phyloP scores from a whole-genome alignment of 2,797 vertebrate species.

The Pampus argenteus region DNA sequence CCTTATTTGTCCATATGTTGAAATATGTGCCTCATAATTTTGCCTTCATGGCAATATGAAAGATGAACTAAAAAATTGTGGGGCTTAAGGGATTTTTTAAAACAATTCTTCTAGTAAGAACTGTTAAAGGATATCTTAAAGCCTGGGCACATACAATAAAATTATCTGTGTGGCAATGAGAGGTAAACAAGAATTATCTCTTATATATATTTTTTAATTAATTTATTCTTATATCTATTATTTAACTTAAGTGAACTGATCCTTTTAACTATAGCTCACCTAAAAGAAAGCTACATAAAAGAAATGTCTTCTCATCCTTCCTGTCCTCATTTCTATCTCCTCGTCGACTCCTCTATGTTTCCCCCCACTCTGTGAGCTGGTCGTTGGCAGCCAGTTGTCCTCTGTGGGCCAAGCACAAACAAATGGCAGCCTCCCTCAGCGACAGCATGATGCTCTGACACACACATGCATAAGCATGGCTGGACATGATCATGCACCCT shows the following conservation, averaged over 20 bases:
- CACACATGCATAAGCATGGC: conserved; percentile 57
- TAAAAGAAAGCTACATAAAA: conserved; percentile 13
- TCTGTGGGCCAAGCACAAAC: conserved; percentile 71
- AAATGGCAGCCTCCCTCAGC: conserved; percentile 71
- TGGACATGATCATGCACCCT: conserved; percentile 44
- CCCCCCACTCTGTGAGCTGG: conserved; percentile 31
- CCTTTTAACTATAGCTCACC: conserved; percentile 10
- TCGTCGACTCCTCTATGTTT: conserved; percentile 25
- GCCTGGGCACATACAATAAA: no score
- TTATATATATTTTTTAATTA: not conserved
- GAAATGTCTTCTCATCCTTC: conserved; percentile 34
- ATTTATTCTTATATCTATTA: not conserved
- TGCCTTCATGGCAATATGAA: not conserved
- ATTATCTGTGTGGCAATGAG: not conserved
- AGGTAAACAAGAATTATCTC: not conserved
- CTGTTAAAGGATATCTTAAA: not conserved
- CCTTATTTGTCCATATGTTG: not conserved
- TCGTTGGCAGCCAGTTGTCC: conserved; percentile 66
- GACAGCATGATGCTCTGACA: conserved; percentile 63
- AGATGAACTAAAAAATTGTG: not conserved
- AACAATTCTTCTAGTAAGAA: not conserved
- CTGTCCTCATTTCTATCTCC: conserved; percentile 33
- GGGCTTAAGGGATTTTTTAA: not conserved
- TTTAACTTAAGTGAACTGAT: not conserved
- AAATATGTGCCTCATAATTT: conserved; percentile 2